phyloP scores from a whole-genome alignment of 2,888 invertebrate species.

The Mythimna albipuncta region DNA sequence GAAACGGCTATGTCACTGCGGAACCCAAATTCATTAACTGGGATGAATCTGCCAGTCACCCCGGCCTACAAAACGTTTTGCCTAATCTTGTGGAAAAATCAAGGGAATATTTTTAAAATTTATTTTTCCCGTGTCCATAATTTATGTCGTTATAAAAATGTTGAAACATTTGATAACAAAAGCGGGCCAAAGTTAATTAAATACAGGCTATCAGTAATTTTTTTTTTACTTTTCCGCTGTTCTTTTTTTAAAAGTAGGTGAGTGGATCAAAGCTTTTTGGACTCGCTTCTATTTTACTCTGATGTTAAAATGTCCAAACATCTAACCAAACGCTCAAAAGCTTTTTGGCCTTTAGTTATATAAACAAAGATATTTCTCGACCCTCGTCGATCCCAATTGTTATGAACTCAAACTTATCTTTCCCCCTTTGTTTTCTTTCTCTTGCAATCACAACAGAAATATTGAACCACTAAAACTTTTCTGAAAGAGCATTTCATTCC shows the following conservation, averaged over 20 bases:
- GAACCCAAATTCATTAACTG: constrained; percentile 60
- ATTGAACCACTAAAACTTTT: constrained; percentile 27
- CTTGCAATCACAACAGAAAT: constrained; percentile 28
- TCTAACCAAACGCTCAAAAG: constrained; percentile 22
- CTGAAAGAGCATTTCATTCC: constrained; percentile 28
- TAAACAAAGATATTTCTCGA: constrained; percentile 28
- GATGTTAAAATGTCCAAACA: neutral
- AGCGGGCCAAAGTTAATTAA: neutral
- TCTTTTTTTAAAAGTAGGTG: neutral
- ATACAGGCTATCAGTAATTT: neutral
- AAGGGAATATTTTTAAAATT: constrained; percentile 12
- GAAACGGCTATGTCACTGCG: constrained; percentile 63
- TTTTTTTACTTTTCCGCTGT: neutral
- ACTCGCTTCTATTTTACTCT: neutral
- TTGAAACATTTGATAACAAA: neutral
- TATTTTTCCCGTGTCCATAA: constrained; percentile 15
- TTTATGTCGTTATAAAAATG: constrained; percentile 7
- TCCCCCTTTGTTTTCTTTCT: constrained; percentile 17
- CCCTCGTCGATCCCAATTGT: constrained; percentile 13
- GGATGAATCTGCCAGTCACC: constrained; percentile 57
- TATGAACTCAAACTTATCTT: constrained; percentile 31
- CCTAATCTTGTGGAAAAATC: constrained; percentile 56
- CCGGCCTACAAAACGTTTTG: constrained; percentile 41
- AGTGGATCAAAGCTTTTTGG: neutral
- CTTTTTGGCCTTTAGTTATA: constrained; percentile 14